Evolutionary conservation across 2,797 vertebrate species (phyloP).

Genomic region (Hylomyscus alleni): DNA sequence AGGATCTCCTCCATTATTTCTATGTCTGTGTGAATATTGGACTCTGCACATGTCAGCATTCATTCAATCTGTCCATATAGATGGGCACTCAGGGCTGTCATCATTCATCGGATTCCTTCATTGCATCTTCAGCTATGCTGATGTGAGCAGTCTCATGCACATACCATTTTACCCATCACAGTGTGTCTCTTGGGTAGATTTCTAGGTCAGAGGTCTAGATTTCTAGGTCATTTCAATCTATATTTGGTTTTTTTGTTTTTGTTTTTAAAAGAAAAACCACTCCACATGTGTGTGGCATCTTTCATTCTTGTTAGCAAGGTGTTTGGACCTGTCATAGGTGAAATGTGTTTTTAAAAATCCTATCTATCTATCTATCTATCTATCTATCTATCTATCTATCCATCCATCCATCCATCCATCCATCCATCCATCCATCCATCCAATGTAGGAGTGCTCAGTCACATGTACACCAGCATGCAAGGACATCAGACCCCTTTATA

Average conservation of each 20-base stretch:
- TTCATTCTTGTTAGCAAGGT: background rate
- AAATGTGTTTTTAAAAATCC: background rate
- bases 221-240: slow-evolving; percentile 1
- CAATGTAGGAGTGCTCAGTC: background rate
- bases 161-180: background rate
- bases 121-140: background rate
- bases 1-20: background rate
- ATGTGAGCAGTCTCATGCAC: background rate
- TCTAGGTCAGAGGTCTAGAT: slow-evolving; percentile 31
- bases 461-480: background rate
- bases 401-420: background rate
- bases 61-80: background rate
- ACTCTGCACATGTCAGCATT: background rate
- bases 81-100: background rate
- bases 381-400: background rate
- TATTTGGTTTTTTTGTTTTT: too few species aligned
- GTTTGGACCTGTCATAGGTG: background rate
- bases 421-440: background rate
- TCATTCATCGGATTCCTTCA: slow-evolving; percentile 22
- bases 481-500: background rate
- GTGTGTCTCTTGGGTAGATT: slow-evolving; percentile 1
- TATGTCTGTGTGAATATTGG: background rate
- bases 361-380: background rate
- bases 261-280: background rate
- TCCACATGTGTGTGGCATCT: background rate